These are phyloP conservation scores for Sylvicola cinctus DNA, from an alignment of 2,888 invertebrate genomes.

Conservation along the genomic window DNA sequence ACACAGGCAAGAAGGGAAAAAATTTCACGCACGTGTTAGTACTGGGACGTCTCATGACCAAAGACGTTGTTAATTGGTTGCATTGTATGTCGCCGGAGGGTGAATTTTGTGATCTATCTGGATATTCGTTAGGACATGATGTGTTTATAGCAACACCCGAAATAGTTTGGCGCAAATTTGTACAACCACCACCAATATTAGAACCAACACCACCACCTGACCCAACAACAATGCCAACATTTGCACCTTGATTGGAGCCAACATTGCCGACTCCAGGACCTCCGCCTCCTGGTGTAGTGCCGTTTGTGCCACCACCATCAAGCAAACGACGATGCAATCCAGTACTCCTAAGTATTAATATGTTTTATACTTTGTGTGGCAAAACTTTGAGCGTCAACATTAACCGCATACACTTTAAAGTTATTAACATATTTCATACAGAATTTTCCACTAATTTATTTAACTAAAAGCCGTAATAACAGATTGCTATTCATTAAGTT, in stretches of 20 bases:
- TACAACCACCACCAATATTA: no score
- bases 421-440: no score
- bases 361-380: conserved; percentile 1
- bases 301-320: conserved; percentile 13
- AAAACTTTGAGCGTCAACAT: no score
- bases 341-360: conserved; percentile 16
- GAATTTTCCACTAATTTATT: no score
- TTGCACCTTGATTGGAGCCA: conserved; percentile 3
- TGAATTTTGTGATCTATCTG: conserved; percentile 8
- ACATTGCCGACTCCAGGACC: conserved; percentile 14
- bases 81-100: conserved; percentile 13
- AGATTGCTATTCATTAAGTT: no score
- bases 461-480: no score
- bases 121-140: conserved; percentile 3
- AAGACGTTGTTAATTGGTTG: conserved; percentile 12
- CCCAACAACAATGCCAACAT: conserved; percentile 2
- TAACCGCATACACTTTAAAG: no score
- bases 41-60: conserved; percentile 25
- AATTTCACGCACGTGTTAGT: conserved; percentile 24
- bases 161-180: no score
- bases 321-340: conserved; percentile 25
- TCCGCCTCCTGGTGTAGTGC: not conserved
- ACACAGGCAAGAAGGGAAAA: conserved; percentile 9
- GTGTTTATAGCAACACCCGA: not conserved
- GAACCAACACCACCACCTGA: not conserved